Percentiles rank a stretch among this genome's conserved stretches.
phyloP scores from a whole-genome alignment of 37 sponge, comb jelly and placozoan genomes.

The Theonella swinhoei region DNA sequence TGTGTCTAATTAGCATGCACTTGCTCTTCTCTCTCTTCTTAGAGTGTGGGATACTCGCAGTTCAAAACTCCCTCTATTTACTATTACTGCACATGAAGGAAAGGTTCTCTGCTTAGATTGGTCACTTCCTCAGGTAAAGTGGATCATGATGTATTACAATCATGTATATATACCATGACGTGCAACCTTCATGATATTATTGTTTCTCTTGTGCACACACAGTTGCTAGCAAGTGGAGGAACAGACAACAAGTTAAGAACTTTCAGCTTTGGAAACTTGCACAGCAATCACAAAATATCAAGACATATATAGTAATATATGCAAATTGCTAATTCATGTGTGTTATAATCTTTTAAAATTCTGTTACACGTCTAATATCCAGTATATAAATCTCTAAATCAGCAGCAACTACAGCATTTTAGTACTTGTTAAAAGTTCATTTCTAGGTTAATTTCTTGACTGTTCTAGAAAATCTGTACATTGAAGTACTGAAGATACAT shows the following conservation, averaged over 20 bases:
- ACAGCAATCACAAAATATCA: too few species aligned
- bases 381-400: too few species aligned
- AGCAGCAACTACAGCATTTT: too few species aligned
- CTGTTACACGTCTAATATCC: too few species aligned
- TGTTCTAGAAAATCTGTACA: background rate
- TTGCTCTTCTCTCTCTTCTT: background rate
- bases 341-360: background rate
- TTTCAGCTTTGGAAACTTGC: conserved; percentile 12
- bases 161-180: too few species aligned
- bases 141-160: background rate
- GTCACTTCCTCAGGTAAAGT: conserved; percentile 45
- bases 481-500: background rate
- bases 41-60: conserved; percentile 90
- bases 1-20: background rate
- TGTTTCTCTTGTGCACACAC: too few species aligned
- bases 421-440: too few species aligned
- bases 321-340: background rate
- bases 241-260: conserved; percentile 70
- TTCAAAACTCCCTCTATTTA: conserved; percentile 72
- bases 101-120: conserved; percentile 89
- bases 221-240: conserved; percentile 82
- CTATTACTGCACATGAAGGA: conserved; percentile 77
- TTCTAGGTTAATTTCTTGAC: too few species aligned
- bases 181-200: too few species aligned
- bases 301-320: background rate